These are phyloP conservation scores for Anarhynchus alexandrinus DNA, from an alignment of 2,113 vertebrate species.

Conservation along the genomic window DNA sequence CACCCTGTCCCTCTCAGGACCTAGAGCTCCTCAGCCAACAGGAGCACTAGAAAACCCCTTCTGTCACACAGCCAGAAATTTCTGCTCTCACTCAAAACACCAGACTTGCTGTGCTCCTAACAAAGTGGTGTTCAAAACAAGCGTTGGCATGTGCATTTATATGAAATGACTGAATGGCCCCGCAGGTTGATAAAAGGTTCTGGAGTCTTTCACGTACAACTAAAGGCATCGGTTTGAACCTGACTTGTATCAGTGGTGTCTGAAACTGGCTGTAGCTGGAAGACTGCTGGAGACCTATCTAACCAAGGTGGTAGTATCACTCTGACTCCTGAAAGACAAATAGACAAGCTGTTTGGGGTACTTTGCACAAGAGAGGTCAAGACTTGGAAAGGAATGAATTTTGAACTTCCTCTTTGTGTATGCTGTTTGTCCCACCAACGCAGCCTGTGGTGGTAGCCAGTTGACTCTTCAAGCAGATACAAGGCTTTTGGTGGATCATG, in stretches of 20 bases:
- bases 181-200: slow-evolving; percentile 37
- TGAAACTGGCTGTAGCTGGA: background rate
- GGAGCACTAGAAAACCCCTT: background rate
- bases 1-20: background rate
- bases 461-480: background rate
- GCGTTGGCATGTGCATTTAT: background rate
- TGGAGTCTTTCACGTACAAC: slow-evolving; percentile 32
- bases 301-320: background rate
- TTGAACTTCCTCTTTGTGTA: background rate
- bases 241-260: accelerated
- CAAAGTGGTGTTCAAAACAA: slow-evolving; percentile 1
- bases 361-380: background rate
- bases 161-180: slow-evolving; percentile 9
- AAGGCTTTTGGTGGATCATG: background rate
- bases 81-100: background rate
- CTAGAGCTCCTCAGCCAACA: background rate
- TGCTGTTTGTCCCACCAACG: background rate
- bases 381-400: background rate
- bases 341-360: accelerated
- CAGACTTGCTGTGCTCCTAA: background rate
- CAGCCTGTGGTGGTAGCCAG: background rate
- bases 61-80: background rate
- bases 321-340: background rate
- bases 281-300: background rate
- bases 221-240: background rate